These are phyloP conservation scores for Brenthis hecate DNA, from an alignment of 2,888 invertebrate genomes.

Conservation along the genomic window DNA sequence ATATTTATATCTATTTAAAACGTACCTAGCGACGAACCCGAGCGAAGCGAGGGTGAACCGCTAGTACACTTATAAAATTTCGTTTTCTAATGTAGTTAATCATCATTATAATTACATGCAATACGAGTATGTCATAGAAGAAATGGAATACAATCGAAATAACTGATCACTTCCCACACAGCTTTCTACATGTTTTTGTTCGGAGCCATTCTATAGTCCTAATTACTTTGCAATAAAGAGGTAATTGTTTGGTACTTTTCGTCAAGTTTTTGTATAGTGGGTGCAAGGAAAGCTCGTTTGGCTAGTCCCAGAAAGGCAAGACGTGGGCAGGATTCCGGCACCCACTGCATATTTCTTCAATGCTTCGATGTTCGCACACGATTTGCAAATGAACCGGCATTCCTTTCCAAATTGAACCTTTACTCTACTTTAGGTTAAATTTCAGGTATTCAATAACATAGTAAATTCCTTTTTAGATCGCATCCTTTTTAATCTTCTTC, in stretches of 20 bases:
- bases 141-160: slow-evolving; percentile 49
- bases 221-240: slow-evolving; percentile 25
- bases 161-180: slow-evolving; percentile 62
- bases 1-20: too few relatives aligned
- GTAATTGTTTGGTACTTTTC: slow-evolving; percentile 39
- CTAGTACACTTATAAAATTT: not conserved
- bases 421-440: not conserved
- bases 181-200: slow-evolving; percentile 52
- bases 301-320: slow-evolving; percentile 58
- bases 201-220: slow-evolving; percentile 27
- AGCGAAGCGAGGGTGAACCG: too few relatives aligned
- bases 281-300: slow-evolving; percentile 61
- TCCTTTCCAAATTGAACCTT: slow-evolving; percentile 15
- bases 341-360: slow-evolving; percentile 43
- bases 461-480: not conserved
- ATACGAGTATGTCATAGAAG: slow-evolving; percentile 35
- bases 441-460: not conserved
- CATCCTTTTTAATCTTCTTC: too few relatives aligned
- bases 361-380: slow-evolving; percentile 30
- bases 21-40: too few relatives aligned
- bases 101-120: slow-evolving; percentile 19
- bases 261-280: slow-evolving; percentile 42
- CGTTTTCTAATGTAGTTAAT: slow-evolving; percentile 22
- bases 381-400: slow-evolving; percentile 27
- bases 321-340: slow-evolving; percentile 46